Base-by-base conservation (phyloP, 2,113 vertebrate genomes). In the Agelaius tricolor region DNA sequence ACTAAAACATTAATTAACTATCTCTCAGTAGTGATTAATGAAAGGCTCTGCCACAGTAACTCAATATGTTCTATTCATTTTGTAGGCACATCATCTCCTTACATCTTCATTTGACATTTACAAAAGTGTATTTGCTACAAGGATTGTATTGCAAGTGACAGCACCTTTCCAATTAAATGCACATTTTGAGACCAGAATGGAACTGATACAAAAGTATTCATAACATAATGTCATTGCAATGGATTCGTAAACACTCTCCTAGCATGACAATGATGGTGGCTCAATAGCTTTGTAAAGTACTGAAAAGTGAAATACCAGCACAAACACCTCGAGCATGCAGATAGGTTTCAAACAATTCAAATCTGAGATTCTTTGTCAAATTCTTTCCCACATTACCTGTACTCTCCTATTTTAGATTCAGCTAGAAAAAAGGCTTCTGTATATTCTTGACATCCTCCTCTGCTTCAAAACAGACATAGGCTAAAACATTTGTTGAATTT, bases 91-190 rank as follows among this genome's bases (percentile, higher is more conserved):
- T 71, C n/a, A 30, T 82, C 51, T 94, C 55, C 82, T 95, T 90
- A 87, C 84, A 96, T 57, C 49, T 94, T 90, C 58, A 73, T 95
- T 85, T 97, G 51, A 94, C 65, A 86, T 94, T 87, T 96, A 96
- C 31, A 37, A 52, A 88, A 83, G 13, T 30, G 41, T 57, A 86
- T 87, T 84, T 93, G 47, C 63, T 26, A 55, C 63, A 94, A 93
- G 17, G 83, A 74, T 58, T 87, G 14, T 75, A 87, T 17, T 69
- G 46, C 19, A 91, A 93, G 49, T 44, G 87, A 93, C 95, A 93
- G 6, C 35, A 88, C 66, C 46, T 84, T 93, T 95, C 81, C 54
- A 92, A 86, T 84, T 93, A 86, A 78, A 68, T 79, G 43, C 15
- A 92, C 39, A 82, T 96, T 95, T 94, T 79, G 59, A 93, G 28